Evolutionary conservation across 2,113 vertebrate genomes (phyloP), one percentile per base, ranked within the genome.

Genomic region (Bagarius yarrelli): DNA sequence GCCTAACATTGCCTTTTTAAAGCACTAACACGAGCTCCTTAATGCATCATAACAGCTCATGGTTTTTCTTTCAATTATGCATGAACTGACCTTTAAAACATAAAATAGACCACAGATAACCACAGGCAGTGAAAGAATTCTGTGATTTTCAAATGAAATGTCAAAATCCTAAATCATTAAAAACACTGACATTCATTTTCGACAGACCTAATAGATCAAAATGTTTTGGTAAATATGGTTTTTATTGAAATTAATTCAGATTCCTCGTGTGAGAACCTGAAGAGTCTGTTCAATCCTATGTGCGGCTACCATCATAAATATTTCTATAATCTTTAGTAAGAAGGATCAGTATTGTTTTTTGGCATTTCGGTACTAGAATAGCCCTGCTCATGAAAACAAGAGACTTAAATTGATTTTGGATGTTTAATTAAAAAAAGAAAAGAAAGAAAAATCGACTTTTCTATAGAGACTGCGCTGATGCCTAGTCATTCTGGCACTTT

Each of bases 301-400:
- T 47, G n/a, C 34, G 18, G 14, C 14, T 27, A 27, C 8, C 69
- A 56, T 74, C 12, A 56, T 36, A 36, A 36, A 12, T 34, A 56
- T 56, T 57, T 74, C 30, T 56, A 3, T 71, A 71, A 47, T 69
- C 25, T n/a, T n/a, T 36, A 69, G 66, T 52, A 52, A 34, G 50
- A 4, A 30, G 18, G 16, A 56, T 56, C 30, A 23, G 13, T 56
- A 55, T 8, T 47, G 5, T 47, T 47, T 76, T 32, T 18, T 57
- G 55, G 6, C 73, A 75, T 75, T 59, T 40, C 25, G n/a, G 44
- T 47, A 36, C 18, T 25, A 59, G 27, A 21, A 16, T 25, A 59
- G 59, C 5, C 73, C 25, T 56, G 30, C 5, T 36, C 5, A 40
- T 5, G 21, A 55, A 23, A 56, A 34, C 3, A 36, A 71, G 14